Base-by-base conservation (phyloP, 2,113 vertebrate genomes). In the Rynchops niger region DNA sequence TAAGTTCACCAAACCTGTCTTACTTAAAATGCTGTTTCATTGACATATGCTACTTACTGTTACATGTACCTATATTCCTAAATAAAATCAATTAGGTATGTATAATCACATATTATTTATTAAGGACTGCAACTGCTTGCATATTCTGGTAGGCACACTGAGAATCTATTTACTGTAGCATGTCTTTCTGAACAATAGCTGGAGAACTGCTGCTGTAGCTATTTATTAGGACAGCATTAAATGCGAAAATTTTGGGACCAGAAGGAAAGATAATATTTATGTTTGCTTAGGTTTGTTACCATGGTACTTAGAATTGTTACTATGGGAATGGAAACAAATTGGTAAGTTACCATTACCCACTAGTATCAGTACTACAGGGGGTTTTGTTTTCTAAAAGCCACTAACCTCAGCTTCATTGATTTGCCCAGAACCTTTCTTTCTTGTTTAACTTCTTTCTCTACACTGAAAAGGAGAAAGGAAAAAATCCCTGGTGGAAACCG, bases 261-360 rank as follows among this genome's bases (percentile, higher is more conserved):
- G 56, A 53, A 80, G 42, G 18, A 59, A 82, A 80, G 50, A 67
- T 66, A 89, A 76, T 94, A 77, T 88, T 95, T 93, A 61, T 79
- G 53, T 94, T 94, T 97, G 65, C 90, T 95, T 96, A 85, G 42
- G 21, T 91, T 93, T 93, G 94, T 95, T 94, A 65, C 94, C 62
- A 90, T 87, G 92, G 94, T 91, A 62, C 71, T 83, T 83, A 53
- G 40, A 67, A 43, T 82, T 86, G 93, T 96, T 95, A 83, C 94
- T 80, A 86, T 88, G 89, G 87, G 67, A 89, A 96, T 90, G 71
- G 63, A 94, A 94, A 96, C 89, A 94, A 74, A 91, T 52, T 58
- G 32, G 58, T 89, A 80, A 88, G 19, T 91, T 94, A 74, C 15
- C 18, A 67, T 86, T 80, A 88, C 47, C 70, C 26, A 43, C 62